phyloP scores from a whole-genome alignment of 2,888 invertebrate genomes.

The Cloeon dipterum region DNA sequence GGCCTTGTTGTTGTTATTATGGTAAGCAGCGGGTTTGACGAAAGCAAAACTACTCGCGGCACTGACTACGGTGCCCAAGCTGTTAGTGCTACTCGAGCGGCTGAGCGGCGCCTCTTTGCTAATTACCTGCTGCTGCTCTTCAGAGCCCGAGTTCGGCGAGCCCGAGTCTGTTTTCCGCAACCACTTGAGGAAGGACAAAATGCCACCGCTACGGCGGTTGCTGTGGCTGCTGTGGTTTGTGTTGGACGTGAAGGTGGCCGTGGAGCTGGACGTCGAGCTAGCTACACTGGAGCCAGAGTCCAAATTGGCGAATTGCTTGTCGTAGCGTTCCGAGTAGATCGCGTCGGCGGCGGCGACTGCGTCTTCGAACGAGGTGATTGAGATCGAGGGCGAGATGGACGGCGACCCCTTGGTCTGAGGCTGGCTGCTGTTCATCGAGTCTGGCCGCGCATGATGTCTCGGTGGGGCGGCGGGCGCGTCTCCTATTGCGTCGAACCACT shows the following conservation, averaged over 20 bases:
- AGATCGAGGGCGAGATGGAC: neutral
- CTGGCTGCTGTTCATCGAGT: neutral
- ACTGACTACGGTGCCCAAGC: conserved; percentile 28
- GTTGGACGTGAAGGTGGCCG: too few species aligned
- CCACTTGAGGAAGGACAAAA: conserved; percentile 48
- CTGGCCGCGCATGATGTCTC: neutral
- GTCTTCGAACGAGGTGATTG: conserved; percentile 6
- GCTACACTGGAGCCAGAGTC: neutral
- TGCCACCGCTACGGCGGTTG: conserved; percentile 15
- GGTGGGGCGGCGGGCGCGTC: conserved; percentile 1
- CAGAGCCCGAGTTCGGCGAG: too few species aligned
- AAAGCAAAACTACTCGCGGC: conserved; percentile 44
- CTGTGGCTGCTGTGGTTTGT: neutral
- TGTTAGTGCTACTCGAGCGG: conserved; percentile 1
- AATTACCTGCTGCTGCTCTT: too few species aligned
- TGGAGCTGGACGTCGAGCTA: neutral
- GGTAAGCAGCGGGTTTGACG: conserved; percentile 29
- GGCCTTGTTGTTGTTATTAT: conserved; percentile 14
- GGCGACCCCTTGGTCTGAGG: too few species aligned
- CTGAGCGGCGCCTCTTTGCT: conserved; percentile 3
- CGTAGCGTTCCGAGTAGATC: conserved; percentile 3
- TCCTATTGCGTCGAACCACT: conserved; percentile 9
- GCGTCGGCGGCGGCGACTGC: conserved; percentile 4
- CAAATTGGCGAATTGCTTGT: neutral
- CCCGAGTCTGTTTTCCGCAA: conserved; percentile 31